Evolutionary conservation across 2,797 vertebrate genomes (phyloP), one percentile per base, ranked within the genome.

Genomic region (Protonibea diacanthus): DNA sequence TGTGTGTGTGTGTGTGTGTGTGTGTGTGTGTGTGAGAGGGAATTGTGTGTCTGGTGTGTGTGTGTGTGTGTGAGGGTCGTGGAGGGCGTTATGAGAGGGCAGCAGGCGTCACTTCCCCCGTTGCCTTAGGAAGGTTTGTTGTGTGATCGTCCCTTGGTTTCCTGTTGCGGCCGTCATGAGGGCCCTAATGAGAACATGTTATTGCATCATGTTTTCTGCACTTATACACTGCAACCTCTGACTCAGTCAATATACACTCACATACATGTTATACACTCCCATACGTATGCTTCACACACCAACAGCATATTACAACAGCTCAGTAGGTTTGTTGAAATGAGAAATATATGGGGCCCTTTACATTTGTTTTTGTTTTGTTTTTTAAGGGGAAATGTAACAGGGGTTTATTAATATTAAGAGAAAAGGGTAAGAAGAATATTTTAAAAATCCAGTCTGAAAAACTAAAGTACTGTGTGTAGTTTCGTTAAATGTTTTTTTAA

Each of bases 81-180:
- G 76, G 77, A 68, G 84, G 80, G 72, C 60, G 56, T 92, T 88
- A 80, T 87, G 76, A 87, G 86, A 86, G 84, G 94, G 93, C 94
- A 95, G 95, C 94, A 97, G 96, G 96, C 95, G 95, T 96, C 96
- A 95, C 94, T 95, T 94, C 96, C 96, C 95, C 94, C 89, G 84
- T 95, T 94, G 95, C 95, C 93, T 90, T 75, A 95, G 95, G 96
- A 97, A 96, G 95, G 94, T 94, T 96, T 95, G 96, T 95, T 96
- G 92, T 95, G 93, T 94, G 95, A 95, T 92, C 88, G 84, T 87
- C 94, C 90, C 92, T 74, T 25, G 53, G 83, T 78, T 88, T 91
- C 86, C 87, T 87, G 82, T 81, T 80, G 60, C 48, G 80, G 68
- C 70, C 52, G 53, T 82, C 65, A 68, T 5, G 52, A 60, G 52